Percentiles rank a stretch among this genome's conserved stretches.
Conservation (phyloP, 2,888 invertebrate genomes). For the Amaurobius ferox region DNA sequence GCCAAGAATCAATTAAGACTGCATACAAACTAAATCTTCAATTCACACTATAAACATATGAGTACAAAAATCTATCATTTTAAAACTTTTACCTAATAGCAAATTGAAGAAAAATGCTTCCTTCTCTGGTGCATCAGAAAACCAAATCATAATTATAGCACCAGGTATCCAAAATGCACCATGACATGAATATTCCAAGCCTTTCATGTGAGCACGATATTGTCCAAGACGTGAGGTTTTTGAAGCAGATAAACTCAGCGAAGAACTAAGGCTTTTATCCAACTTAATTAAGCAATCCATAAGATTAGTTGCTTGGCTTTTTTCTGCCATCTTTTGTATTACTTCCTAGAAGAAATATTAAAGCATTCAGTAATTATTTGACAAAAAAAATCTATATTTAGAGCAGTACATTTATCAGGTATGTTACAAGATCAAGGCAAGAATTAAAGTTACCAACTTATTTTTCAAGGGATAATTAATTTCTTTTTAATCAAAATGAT, state of each 20-base stretch:
- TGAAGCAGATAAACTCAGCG: constrained; percentile 56
- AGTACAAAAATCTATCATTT: too few relatives aligned
- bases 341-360: neutral
- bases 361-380: too few relatives aligned
- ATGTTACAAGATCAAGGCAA: too few relatives aligned
- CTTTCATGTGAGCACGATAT: constrained; percentile 79
- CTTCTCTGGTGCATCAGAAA: constrained; percentile 83
- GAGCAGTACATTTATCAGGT: too few relatives aligned
- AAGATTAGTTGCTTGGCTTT: neutral
- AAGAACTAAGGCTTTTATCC: constrained; percentile 53
- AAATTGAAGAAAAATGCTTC: constrained; percentile 91
- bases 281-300: constrained; percentile 22
- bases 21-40: too few relatives aligned
- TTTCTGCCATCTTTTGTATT: neutral
- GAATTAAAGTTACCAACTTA: too few relatives aligned
- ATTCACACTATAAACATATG: too few relatives aligned
- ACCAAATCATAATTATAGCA: constrained; percentile 87
- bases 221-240: constrained; percentile 46
- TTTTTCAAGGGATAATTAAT: too few relatives aligned
- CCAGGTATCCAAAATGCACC: constrained; percentile 89
- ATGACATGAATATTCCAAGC: constrained; percentile 88
- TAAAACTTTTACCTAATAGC: constrained; percentile 84
- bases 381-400: too few relatives aligned
- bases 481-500: too few relatives aligned
- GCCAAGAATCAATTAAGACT: too few relatives aligned